These are phyloP conservation scores for Thunnus albacares DNA, from an alignment of 2,797 vertebrate species.

Conservation along the genomic window DNA sequence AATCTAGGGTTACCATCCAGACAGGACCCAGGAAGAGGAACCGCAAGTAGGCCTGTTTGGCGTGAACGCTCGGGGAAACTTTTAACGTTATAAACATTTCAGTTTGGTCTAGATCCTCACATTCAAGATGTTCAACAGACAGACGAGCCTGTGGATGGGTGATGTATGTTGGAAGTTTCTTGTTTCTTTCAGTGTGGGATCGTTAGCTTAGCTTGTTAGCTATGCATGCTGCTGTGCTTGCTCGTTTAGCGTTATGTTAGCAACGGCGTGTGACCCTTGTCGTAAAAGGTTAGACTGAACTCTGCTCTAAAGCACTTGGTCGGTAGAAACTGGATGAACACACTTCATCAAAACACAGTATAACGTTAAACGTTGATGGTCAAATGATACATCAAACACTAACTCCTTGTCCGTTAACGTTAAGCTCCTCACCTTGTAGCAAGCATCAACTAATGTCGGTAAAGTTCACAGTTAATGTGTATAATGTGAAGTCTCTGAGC, in stretches of 20 bases:
- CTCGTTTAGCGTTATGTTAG: slow-evolving; percentile 4
- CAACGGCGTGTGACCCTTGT: not conserved
- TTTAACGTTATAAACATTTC: not conserved
- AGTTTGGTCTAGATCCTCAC: not conserved
- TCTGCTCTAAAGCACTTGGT: rapidly evolving
- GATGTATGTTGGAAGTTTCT: slow-evolving; percentile 79
- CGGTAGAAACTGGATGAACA: rapidly evolving
- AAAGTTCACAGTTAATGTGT: not conserved
- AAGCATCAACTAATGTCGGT: not conserved
- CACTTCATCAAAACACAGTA: rapidly evolving
- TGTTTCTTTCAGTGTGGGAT: not conserved
- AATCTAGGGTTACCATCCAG: no score
- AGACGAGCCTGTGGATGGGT: slow-evolving; percentile 90
- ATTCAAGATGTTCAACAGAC: slow-evolving; percentile 86
- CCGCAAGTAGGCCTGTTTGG: rapidly evolving
- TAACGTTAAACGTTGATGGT: no score
- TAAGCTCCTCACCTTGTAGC: not conserved
- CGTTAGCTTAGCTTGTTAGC: slow-evolving; percentile 44
- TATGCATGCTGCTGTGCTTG: slow-evolving; percentile 15
- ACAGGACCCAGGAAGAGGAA: slow-evolving; percentile 27
- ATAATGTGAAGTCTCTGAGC: no score
- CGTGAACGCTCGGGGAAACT: not conserved
- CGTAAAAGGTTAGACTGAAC: not conserved
- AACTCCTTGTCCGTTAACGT: no score
- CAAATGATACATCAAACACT: rapidly evolving